Base-by-base conservation (phyloP, 1,140 invertebrate genomes). In the Ceratina australensis region DNA sequence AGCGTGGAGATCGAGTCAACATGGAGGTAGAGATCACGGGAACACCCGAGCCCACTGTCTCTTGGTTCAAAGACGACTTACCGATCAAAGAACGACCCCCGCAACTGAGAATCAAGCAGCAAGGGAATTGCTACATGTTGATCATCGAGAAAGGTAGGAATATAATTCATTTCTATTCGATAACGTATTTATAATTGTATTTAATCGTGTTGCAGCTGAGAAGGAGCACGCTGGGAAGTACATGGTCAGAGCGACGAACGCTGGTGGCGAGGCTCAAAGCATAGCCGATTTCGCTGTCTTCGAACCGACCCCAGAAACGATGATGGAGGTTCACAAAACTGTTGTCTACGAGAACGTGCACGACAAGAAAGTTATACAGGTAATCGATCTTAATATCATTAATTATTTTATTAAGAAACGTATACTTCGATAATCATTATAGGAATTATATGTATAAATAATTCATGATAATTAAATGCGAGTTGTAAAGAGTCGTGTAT, bases 11-110 rank as follows among this genome's bases (percentile, higher is more conserved):
- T 78, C 93, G 95, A 79, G 92, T 96, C 13, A 94, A 95, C 49
- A 94, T 97, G 94, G 95, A 96, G 90, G 95, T 97, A 5, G 95
- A 97, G 92, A 95, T 97, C 18, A 96, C 95, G 26, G 96, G 95
- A 60, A 94, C 95, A 54, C 96, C 96, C 1, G 93, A 95, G 56
- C 96, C 96, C 2, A 94, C 93, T 2, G 93, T 97, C 0, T 94
- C 92, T 1, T 97, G 96, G 96, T 95, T 94, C 77, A 96, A 95
- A 90, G 94, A 97, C 88, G 95, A 95, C 42, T 87, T 93, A 54
- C 92, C 92, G 18, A 83, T 92, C 24, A 88, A 87, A 42, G 90
- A 92, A 86, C 86, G 91, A 61, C 92, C 93, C 47, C 87, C 96
- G 7, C 91, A 93, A 77, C 90, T 93, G 79, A 93, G 91, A 83